These are phyloP conservation scores for Upupa epops DNA, from an alignment of 2,113 vertebrate species.

Conservation along the genomic window DNA sequence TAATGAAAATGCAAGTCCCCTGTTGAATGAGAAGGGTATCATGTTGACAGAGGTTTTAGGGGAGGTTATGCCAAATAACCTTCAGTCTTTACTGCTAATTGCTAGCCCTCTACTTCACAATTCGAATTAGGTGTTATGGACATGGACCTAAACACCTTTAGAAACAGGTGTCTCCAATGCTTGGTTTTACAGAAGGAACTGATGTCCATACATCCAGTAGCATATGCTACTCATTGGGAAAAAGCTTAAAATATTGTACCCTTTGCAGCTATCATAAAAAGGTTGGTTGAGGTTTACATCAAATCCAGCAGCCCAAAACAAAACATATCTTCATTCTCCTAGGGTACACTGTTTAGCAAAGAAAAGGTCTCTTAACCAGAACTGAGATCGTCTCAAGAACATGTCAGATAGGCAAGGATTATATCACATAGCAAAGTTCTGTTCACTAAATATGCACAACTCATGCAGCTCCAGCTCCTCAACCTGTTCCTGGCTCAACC, in stretches of 20 bases:
- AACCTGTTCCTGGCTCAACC: background rate
- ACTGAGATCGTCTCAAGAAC: background rate
- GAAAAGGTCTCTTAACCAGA: background rate
- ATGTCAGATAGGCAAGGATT: background rate
- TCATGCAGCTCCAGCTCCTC: background rate
- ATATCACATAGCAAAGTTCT: background rate
- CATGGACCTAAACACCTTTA: background rate
- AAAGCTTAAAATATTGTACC: background rate
- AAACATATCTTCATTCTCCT: background rate
- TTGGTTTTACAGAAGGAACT: background rate
- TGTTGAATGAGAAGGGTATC: too few relatives aligned
- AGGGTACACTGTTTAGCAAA: background rate
- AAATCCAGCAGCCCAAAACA: background rate
- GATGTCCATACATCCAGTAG: background rate
- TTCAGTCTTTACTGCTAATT: too few relatives aligned
- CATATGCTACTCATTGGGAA: background rate
- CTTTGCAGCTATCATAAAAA: background rate
- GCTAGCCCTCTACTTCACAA: background rate
- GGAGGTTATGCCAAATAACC: too few relatives aligned
- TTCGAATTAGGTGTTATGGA: background rate
- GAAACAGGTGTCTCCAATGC: background rate
- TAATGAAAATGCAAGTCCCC: too few relatives aligned
- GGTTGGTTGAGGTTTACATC: background rate
- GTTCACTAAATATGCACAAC: background rate
- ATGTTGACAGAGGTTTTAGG: too few relatives aligned